phyloP scores from a whole-genome alignment of 2,113 vertebrate species.

The Cyanoramphus novaezelandiae region DNA sequence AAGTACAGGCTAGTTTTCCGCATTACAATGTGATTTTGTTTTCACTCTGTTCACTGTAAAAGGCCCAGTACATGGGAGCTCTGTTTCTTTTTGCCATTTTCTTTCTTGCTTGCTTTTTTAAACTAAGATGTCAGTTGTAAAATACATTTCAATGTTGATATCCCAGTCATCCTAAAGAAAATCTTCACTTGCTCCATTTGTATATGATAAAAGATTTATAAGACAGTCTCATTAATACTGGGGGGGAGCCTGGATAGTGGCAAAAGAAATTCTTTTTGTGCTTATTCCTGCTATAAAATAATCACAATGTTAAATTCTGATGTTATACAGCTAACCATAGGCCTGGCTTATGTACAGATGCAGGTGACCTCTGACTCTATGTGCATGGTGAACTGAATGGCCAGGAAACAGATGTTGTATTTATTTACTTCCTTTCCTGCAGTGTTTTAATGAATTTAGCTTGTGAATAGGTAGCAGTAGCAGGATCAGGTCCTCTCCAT shows the following conservation, averaged over 20 bases:
- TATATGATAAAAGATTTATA: neutral
- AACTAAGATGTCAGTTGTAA: neutral
- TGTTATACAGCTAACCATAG: neutral
- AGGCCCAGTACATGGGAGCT: neutral
- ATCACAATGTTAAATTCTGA: neutral
- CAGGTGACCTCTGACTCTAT: neutral
- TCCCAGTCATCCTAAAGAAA: neutral
- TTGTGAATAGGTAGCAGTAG: neutral
- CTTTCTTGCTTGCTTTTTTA: neutral
- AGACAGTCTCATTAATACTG: neutral
- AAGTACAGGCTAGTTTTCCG: neutral
- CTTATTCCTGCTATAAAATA: neutral
- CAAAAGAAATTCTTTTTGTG: neutral
- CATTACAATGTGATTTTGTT: neutral
- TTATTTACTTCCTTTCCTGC: conserved; percentile 27
- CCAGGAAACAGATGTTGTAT: conserved; percentile 42
- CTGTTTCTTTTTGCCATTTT: neutral
- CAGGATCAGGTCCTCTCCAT: neutral
- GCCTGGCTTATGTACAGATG: neutral
- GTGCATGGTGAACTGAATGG: neutral
- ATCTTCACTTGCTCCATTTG: neutral
- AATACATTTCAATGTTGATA: neutral
- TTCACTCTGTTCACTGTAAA: neutral
- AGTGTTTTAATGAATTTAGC: neutral
- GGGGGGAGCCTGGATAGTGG: neutral